These are phyloP conservation scores for Sarcophaga subvicina DNA, from an alignment of 2,888 invertebrate species.

Conservation along the genomic window DNA sequence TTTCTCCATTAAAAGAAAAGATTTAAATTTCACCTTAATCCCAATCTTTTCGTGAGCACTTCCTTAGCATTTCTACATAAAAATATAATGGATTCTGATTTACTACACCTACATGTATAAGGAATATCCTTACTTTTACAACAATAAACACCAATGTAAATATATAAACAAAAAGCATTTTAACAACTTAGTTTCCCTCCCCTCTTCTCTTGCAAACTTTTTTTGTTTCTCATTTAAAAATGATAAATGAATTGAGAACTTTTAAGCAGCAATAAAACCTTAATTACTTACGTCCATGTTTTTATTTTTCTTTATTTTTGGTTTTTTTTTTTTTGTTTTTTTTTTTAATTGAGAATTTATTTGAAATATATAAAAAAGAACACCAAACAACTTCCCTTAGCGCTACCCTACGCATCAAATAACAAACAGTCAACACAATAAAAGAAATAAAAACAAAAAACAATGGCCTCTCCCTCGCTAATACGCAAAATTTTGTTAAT, in stretches of 20 bases:
- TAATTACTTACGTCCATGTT: constrained; percentile 46
- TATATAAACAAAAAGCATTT: too few relatives aligned
- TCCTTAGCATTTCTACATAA: too few relatives aligned
- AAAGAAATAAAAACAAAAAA: constrained; percentile 13
- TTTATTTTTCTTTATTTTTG: not conserved
- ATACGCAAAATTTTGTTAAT: constrained; percentile 43
- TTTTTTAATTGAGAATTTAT: constrained; percentile 56
- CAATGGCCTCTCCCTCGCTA: constrained; percentile 17
- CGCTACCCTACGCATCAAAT: not conserved
- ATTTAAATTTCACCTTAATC: too few relatives aligned
- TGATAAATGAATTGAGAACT: constrained; percentile 53
- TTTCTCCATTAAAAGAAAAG: too few relatives aligned
- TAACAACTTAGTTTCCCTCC: not conserved
- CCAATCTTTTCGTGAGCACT: too few relatives aligned
- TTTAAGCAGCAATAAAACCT: constrained; percentile 53
- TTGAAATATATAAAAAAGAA: constrained; percentile 25
- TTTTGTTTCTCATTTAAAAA: constrained; percentile 3
- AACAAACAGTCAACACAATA: not conserved
- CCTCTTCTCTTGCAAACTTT: not conserved
- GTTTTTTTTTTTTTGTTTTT: not conserved
- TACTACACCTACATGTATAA: too few relatives aligned
- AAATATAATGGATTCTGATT: too few relatives aligned
- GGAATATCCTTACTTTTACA: too few relatives aligned
- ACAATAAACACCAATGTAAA: too few relatives aligned
- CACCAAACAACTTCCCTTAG: not conserved